These are phyloP conservation scores for Charina bottae DNA, from an alignment of 2,113 vertebrate genomes.

Conservation along the genomic window DNA sequence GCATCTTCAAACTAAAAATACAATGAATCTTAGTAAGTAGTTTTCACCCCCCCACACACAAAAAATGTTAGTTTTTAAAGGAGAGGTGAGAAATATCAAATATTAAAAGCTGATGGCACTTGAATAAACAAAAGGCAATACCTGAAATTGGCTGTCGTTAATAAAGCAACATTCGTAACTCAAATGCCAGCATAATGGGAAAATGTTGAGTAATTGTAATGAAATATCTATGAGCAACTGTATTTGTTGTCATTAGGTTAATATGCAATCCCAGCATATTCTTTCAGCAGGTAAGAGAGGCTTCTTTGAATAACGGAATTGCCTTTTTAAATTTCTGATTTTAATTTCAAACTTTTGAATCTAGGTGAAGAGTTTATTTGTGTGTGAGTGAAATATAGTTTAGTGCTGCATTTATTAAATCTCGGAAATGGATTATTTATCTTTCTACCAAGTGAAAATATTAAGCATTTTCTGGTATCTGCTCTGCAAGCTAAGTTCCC, in stretches of 20 bases:
- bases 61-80: neutral
- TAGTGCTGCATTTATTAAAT: conserved; percentile 69
- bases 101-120: conserved; percentile 52
- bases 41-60: conserved; percentile 47
- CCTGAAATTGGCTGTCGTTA: conserved; percentile 26
- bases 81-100: conserved; percentile 8
- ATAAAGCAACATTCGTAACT: conserved; percentile 43
- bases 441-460: conserved; percentile 77
- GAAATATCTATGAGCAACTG: conserved; percentile 59
- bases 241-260: conserved; percentile 68
- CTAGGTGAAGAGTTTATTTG: conserved; percentile 59
- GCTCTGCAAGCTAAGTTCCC: conserved; percentile 76
- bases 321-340: conserved; percentile 79
- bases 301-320: conserved; percentile 75
- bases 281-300: conserved; percentile 76
- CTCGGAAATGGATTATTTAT: conserved; percentile 77
- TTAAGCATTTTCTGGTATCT: conserved; percentile 80
- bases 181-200: conserved; percentile 43
- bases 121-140: conserved; percentile 57
- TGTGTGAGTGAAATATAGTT: conserved; percentile 23
- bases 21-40: neutral
- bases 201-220: conserved; percentile 46
- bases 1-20: neutral
- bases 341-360: conserved; percentile 82
- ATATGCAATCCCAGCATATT: conserved; percentile 71